Evolutionary conservation across 2,797 vertebrate genomes (phyloP).

Genomic region (Knipowitschia caucasica): DNA sequence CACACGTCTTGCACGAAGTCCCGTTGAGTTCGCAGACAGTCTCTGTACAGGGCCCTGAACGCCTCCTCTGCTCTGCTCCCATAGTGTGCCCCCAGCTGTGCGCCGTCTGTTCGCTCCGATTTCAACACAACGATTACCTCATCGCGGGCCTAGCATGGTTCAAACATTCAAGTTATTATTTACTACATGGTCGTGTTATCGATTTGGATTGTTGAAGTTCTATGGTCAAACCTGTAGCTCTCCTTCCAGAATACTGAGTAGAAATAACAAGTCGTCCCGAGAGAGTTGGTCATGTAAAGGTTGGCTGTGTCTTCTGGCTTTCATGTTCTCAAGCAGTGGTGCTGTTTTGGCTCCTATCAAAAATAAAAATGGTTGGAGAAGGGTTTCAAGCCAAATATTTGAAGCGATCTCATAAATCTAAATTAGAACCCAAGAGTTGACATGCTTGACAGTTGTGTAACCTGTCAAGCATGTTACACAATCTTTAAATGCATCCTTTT

Average conservation of each 20-base stretch:
- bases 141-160: conserved; percentile 82
- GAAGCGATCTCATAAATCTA: background rate
- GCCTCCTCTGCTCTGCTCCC: conserved; percentile 84
- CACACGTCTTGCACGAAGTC: conserved; percentile 85
- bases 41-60: conserved; percentile 85
- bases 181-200: background rate
- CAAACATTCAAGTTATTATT: conserved; percentile 23
- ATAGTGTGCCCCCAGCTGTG: conserved; percentile 86
- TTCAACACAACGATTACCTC: conserved; percentile 90
- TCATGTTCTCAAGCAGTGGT: conserved; percentile 6
- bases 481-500: background rate
- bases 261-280: conserved; percentile 86
- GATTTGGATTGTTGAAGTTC: background rate
- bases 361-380: background rate
- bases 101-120: conserved; percentile 85
- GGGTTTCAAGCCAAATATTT: background rate
- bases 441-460: no score
- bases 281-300: conserved; percentile 78
- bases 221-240: conserved; percentile 82
- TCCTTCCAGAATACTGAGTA: conserved; percentile 90
- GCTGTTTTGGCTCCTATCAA: background rate
- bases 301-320: conserved; percentile 28
- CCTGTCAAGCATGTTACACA: background rate
- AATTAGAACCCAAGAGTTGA: background rate
- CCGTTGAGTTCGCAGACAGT: conserved; percentile 80